Evolutionary conservation across 2,888 invertebrate species (phyloP), one percentile per base, ranked within the genome.

Genomic region (Lycia hirtaria): DNA sequence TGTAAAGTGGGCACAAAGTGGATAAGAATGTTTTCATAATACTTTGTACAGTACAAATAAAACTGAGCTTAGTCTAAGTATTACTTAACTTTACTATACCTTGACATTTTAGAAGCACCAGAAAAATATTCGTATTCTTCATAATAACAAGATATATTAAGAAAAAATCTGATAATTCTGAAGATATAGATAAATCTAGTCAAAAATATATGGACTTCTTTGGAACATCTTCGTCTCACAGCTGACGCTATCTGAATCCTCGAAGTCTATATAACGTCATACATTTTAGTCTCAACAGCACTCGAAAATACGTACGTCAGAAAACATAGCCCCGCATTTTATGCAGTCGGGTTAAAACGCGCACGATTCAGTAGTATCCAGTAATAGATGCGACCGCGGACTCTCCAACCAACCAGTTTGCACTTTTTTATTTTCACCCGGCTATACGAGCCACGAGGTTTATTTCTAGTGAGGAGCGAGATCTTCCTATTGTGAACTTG

Each of bases 391-490:
- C 52, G 53, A 49, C 55, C 50, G 38, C 45, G 48, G 44, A 50
- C 50, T 33, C 60, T 58, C 51, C 55, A n/a, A n/a, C 56, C 43
- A 60, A 60, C 56, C 60, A 62, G 66, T 62, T 59, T 48, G 43
- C 41, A 20, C 38, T 54, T 37, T 51, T 62, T 60, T 65, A 62
- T 62, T 62, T 62, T 60, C 58, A 62, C 49, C 57, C 48, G 47
- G 55, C 44, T 55, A 50, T 19, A 51, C 54, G 48, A 35, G 43
- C n/a, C n/a, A n/a, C n/a, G 43, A 56, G 53, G 44, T 56, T 56
- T 60, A 62, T 60, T 62, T 65, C 57, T 48, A 49, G 60, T 57
- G 47, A 28, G 35, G 26, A 38, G 41, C 51, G 52, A 60, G 56
- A 50, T 50, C 45, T 51, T 40, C 43, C 20, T 53, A 49, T 52